Evolutionary conservation across 1,140 invertebrate genomes (phyloP).

Genomic region (Berghia stephanieae): DNA sequence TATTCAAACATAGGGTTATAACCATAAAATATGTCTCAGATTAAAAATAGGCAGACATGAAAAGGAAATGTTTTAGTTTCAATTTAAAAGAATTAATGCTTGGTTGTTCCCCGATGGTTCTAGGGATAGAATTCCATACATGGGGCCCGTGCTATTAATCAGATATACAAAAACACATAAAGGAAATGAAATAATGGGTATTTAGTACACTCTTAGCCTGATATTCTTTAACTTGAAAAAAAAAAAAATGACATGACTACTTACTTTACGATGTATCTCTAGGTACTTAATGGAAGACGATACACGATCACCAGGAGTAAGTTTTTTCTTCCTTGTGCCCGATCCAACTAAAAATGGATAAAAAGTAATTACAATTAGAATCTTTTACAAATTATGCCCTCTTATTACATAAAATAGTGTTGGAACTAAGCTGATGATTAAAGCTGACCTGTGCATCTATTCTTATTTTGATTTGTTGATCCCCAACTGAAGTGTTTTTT

Average conservation of each 20-base stretch:
- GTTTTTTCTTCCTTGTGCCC: conserved; percentile 76
- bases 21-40: no score
- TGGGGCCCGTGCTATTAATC: not conserved
- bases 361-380: not conserved
- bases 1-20: no score
- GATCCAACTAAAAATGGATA: conserved; percentile 47
- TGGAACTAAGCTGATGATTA: no score
- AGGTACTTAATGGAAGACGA: conserved; percentile 81
- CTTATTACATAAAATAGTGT: no score
- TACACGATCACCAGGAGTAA: conserved; percentile 75
- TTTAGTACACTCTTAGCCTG: not conserved
- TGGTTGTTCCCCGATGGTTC: not conserved
- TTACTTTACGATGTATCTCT: conserved; percentile 87
- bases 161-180: not conserved
- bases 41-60: no score
- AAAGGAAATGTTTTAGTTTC: no score
- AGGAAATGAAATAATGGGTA: not conserved
- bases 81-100: not conserved
- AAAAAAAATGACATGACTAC: not conserved
- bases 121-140: not conserved
- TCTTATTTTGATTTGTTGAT: no score
- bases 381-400: no score
- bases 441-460: no score
- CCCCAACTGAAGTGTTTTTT: no score
- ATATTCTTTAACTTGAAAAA: not conserved